phyloP scores from a whole-genome alignment of 2,113 vertebrate genomes.

The Cyprinodon variegatus region DNA sequence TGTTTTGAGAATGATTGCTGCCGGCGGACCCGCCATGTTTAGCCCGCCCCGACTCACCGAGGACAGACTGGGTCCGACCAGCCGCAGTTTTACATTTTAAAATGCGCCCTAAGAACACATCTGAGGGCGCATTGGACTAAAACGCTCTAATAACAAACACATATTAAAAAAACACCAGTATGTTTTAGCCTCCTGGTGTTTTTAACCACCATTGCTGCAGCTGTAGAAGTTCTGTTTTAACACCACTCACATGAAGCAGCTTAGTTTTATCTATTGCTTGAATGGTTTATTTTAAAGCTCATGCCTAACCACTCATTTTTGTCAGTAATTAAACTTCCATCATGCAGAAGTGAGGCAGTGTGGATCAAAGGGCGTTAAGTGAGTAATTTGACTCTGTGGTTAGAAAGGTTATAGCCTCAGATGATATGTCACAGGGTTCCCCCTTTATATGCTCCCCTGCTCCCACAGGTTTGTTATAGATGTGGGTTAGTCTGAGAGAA shows the following conservation, averaged over 20 bases:
- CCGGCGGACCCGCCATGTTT: slow-evolving; percentile 46
- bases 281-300: slow-evolving; percentile 14
- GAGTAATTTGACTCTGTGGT: slow-evolving; percentile 71
- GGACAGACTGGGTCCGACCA: not conserved
- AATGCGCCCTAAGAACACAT: not conserved
- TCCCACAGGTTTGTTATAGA: slow-evolving; percentile 39
- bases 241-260: not conserved
- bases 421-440: slow-evolving; percentile 54
- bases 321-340: slow-evolving; percentile 38
- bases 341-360: slow-evolving; percentile 14
- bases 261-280: not conserved
- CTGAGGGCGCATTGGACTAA: not conserved
- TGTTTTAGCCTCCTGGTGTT: not conserved
- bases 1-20: slow-evolving; percentile 1
- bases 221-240: not conserved
- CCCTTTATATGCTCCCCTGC: not conserved
- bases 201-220: not conserved
- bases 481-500: slow-evolving; percentile 9
- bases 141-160: not conserved
- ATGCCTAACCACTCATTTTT: slow-evolving; percentile 26
- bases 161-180: not conserved
- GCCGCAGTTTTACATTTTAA: not conserved
- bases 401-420: slow-evolving; percentile 56
- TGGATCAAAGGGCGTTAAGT: slow-evolving; percentile 63
- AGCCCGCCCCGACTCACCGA: not conserved